Conservation (phyloP, 1,140 invertebrate genomes). For the Drosophila watanabei region DNA sequence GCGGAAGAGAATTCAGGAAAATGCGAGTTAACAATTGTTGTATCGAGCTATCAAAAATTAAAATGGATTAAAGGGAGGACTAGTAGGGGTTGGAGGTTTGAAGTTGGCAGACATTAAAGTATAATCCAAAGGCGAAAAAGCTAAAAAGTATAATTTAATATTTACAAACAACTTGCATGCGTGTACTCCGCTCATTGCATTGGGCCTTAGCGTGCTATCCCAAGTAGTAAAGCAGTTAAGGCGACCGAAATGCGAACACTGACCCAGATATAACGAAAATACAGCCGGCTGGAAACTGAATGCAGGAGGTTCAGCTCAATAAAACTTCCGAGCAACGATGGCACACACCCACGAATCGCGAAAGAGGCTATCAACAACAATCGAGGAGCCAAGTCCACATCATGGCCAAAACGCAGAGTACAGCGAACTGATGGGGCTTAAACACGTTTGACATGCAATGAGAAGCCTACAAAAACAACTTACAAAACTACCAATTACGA, state of each 20-base stretch:
- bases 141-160: constrained; percentile 5
- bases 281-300: constrained; percentile 21
- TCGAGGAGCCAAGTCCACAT: constrained; percentile 35
- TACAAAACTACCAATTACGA: constrained; percentile 42
- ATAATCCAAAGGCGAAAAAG: not conserved
- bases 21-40: not conserved
- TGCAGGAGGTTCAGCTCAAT: constrained; percentile 34
- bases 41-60: not conserved
- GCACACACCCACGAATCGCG: constrained; percentile 3
- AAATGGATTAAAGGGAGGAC: too few relatives aligned
- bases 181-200: not conserved
- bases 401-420: constrained; percentile 44
- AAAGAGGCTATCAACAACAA: constrained; percentile 35
- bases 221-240: constrained; percentile 24
- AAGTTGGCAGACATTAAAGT: not conserved
- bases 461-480: constrained; percentile 35
- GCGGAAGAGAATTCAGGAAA: too few relatives aligned
- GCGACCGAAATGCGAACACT: constrained; percentile 27
- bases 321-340: constrained; percentile 20
- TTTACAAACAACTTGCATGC: not conserved
- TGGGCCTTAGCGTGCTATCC: constrained; percentile 21
- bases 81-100: not conserved
- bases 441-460: constrained; percentile 75
- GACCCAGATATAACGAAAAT: constrained; percentile 47
- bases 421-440: constrained; percentile 50